Evolutionary conservation across 2,113 vertebrate genomes (phyloP).

Genomic region (Melospiza georgiana): DNA sequence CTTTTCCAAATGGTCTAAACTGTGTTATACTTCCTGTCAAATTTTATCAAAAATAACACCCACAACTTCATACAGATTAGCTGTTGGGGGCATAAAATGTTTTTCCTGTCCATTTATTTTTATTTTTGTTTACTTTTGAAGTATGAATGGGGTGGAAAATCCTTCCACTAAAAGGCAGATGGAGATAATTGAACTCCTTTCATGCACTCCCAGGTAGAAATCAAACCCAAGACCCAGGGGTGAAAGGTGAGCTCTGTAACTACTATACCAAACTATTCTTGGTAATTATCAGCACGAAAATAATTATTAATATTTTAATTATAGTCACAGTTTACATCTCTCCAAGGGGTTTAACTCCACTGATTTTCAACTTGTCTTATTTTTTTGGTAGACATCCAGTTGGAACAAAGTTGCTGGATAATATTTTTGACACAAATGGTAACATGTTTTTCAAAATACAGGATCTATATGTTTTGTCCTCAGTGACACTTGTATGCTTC

Average conservation of each 20-base stretch:
- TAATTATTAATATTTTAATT: conserved; percentile 74
- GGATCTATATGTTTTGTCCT: conserved; percentile 71
- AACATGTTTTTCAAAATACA: conserved; percentile 65
- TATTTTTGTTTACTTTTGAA: conserved; percentile 59
- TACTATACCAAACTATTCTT: conserved; percentile 68
- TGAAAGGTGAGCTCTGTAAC: conserved; percentile 71
- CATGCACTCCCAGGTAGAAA: conserved; percentile 67
- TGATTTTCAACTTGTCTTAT: conserved; percentile 72
- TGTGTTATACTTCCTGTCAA: not conserved
- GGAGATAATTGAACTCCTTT: conserved; percentile 65
- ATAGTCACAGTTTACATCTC: conserved; percentile 64
- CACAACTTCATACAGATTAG: not conserved
- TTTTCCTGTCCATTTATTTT: conserved; percentile 41
- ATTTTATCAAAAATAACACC: not conserved
- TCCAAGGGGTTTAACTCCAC: conserved; percentile 74
- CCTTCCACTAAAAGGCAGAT: conserved; percentile 33
- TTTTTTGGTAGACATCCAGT: conserved; percentile 73
- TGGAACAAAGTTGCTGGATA: conserved; percentile 75
- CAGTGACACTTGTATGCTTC: conserved; percentile 61
- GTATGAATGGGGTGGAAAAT: conserved; percentile 54
- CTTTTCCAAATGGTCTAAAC: not conserved
- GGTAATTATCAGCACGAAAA: conserved; percentile 73
- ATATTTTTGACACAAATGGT: conserved; percentile 74
- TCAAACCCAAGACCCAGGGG: conserved; percentile 68
- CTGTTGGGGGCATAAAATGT: not conserved